Conservation (phyloP, 2,888 invertebrate species). For the Amiota communis region DNA sequence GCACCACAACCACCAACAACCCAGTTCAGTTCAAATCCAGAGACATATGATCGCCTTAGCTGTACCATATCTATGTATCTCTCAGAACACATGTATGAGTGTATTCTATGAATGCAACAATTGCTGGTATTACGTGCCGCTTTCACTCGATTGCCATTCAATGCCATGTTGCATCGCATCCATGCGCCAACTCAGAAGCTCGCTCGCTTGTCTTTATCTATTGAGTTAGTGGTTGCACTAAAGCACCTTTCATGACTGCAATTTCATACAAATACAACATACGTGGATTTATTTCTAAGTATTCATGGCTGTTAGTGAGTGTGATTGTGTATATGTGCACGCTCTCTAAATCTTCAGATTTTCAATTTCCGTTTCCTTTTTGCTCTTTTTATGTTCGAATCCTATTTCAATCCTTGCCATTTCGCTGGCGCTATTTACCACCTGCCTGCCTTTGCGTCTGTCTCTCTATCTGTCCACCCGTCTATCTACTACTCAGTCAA, state of each 20-base stretch:
- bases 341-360: constrained; percentile 61
- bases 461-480: background rate
- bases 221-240: constrained; percentile 64
- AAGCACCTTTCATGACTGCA: constrained; percentile 60
- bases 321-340: constrained; percentile 6
- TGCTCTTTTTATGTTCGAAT: constrained; percentile 14
- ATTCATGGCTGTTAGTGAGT: background rate
- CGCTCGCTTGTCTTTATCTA: constrained; percentile 51
- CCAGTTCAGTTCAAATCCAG: no score
- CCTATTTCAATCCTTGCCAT: background rate
- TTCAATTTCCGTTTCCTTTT: constrained; percentile 64
- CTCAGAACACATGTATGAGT: background rate
- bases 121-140: constrained; percentile 70
- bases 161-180: constrained; percentile 41
- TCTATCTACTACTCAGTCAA: background rate
- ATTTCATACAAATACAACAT: constrained; percentile 54
- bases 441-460: background rate
- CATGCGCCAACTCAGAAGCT: no score
- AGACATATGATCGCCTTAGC: background rate
- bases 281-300: constrained; percentile 32
- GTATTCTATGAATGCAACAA: constrained; percentile 46
- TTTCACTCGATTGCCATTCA: constrained; percentile 64
- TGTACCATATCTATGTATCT: constrained; percentile 25
- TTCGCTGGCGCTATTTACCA: constrained; percentile 8
- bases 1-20: no score